Percentiles rank a stretch among this genome's conserved stretches.
Evolutionary conservation across 2,113 vertebrate genomes (phyloP).

Genomic region (Alligator mississippiensis): DNA sequence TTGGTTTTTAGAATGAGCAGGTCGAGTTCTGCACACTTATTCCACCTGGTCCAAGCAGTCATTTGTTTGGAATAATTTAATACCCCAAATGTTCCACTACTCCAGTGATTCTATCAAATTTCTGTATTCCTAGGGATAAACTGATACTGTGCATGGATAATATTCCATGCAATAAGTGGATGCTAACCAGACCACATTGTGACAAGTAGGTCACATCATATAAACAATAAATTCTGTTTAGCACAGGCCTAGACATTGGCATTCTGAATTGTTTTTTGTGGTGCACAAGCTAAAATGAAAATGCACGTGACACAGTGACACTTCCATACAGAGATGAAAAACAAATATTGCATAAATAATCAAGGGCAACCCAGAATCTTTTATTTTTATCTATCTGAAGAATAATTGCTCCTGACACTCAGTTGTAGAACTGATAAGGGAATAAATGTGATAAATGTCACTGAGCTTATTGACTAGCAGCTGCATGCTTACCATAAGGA

Average conservation of each 20-base stretch:
- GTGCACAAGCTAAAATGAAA: background rate
- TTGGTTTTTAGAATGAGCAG: background rate
- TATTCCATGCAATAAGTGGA: background rate
- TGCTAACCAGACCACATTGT: background rate
- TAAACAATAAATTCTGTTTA: background rate
- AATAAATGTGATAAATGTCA: background rate
- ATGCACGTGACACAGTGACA: background rate
- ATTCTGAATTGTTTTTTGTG: background rate
- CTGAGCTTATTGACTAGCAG: constrained; percentile 16
- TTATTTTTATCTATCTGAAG: background rate
- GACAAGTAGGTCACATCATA: background rate
- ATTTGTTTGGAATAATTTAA: constrained; percentile 34
- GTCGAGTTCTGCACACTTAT: background rate
- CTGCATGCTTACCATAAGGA: background rate
- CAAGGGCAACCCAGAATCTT: background rate
- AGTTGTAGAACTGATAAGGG: background rate
- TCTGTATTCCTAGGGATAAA: background rate
- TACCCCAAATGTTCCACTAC: background rate
- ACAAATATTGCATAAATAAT: background rate
- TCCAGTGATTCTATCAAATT: constrained; percentile 19
- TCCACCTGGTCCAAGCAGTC: background rate
- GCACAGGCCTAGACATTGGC: background rate
- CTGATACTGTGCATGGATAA: background rate
- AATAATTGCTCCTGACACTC: background rate
- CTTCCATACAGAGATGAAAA: background rate